Evolutionary conservation across 2,888 invertebrate genomes (phyloP), one percentile per base, ranked within the genome.

Genomic region (Taphrorychus bicolor): DNA sequence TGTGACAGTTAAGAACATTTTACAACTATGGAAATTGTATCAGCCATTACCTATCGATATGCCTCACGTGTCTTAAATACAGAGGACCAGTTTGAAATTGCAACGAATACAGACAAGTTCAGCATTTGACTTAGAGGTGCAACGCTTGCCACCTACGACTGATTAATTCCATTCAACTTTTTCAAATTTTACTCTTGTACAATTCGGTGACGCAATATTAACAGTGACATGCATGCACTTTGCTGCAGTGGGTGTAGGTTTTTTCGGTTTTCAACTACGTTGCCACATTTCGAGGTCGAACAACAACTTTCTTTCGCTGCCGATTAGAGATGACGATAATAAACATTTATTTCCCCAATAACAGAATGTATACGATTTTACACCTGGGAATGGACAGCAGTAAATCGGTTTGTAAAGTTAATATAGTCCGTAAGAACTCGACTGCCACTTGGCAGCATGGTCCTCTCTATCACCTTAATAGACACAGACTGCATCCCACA

Each of bases 401-500:
- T 3, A 11, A 32, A 7, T 32, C 32, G 1, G 32, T 32, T 32
- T 32, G 32, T 32, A 32, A 11, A 32, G 3, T 3, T 9, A 32
- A 9, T 11, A 3, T 32, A 9, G 7, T 9, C 7, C 3, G 32
- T 11, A 32, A 7, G 1, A 7, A 32, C 3, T n/a, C n/a, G n/a
- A 32, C 3, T 32, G 32, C 42, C 23, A 54, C 17, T 23, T 51
- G 66, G 32, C 66, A 66, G 45, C 66, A 5, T 18, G 7, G 54
- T n/a, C n/a, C n/a, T n/a, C n/a, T n/a, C 17, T 56, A 19, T 32
- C 11, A 17, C 19, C 66, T n/a, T 59, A 59, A 11, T 66, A 66
- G 66, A 66, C 53, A 59, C 66, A 17, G 16, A 52, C 52, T 53
- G 49, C 66, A 54, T 17, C 66, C 66, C 66, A 66, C 66, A 45